These are phyloP conservation scores for Hipparchia sbordonii DNA, from an alignment of 2,888 invertebrate species.

Conservation along the genomic window DNA sequence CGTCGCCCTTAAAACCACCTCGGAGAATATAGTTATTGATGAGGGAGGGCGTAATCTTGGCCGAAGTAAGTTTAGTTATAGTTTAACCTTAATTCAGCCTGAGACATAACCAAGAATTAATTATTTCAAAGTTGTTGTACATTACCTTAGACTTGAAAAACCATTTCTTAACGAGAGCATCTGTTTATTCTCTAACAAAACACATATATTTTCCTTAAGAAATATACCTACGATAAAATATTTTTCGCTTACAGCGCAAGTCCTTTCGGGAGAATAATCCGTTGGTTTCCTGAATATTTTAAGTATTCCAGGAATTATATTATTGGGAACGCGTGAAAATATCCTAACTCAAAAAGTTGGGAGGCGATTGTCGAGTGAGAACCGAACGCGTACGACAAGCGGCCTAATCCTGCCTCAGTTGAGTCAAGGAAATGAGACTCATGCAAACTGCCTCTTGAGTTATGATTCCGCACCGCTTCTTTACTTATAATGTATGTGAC, in stretches of 20 bases:
- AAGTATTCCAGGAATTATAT: slow-evolving; percentile 15
- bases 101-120: background rate
- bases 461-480: slow-evolving; percentile 50
- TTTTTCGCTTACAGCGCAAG: slow-evolving; percentile 14
- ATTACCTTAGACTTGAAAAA: background rate
- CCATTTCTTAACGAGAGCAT: background rate
- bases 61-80: slow-evolving; percentile 37
- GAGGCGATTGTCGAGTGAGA: slow-evolving; percentile 45
- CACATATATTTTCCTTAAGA: background rate
- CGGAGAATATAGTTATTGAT: slow-evolving; percentile 50
- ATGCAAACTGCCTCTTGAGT: slow-evolving; percentile 54
- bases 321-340: slow-evolving; percentile 40
- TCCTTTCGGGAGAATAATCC: slow-evolving; percentile 11
- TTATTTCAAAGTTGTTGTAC: background rate
- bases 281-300: slow-evolving; percentile 16
- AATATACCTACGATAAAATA: slow-evolving; percentile 6
- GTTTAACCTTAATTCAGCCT: slow-evolving; percentile 16
- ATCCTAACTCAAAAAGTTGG: slow-evolving; percentile 55
- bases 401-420: slow-evolving; percentile 70
- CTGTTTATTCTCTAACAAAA: background rate
- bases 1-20: slow-evolving; percentile 56
- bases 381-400: slow-evolving; percentile 63
- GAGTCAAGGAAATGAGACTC: slow-evolving; percentile 63
- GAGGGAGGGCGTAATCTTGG: slow-evolving; percentile 37
- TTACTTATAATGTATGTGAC: slow-evolving; percentile 44